Conservation (phyloP, 64 coral and sea anemone species). For the Actinia equina region DNA sequence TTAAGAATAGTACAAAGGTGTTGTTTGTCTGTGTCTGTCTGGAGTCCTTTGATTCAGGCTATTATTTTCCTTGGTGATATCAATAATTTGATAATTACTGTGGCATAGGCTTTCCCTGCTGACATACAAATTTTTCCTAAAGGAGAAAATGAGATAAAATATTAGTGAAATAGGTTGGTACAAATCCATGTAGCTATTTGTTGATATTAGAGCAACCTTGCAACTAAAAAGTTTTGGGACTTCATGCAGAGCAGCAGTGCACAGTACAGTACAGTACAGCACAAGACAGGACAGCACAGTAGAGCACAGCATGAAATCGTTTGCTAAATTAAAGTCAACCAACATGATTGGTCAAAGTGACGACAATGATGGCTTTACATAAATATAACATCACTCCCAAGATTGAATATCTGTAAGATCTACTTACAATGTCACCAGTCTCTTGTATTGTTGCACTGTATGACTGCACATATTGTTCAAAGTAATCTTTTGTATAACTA, state of each 20-base stretch:
- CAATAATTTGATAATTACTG: neutral
- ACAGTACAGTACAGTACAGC: too few relatives aligned
- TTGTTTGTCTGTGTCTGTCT: too few relatives aligned
- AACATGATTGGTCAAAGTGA: too few relatives aligned
- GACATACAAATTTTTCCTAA: constrained; percentile 9
- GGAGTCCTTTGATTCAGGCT: too few relatives aligned
- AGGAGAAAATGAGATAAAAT: neutral
- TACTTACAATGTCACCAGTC: constrained; percentile 69
- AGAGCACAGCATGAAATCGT: too few relatives aligned
- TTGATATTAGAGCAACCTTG: neutral
- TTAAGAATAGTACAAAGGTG: too few relatives aligned
- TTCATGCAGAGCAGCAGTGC: too few relatives aligned
- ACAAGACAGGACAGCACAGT: too few relatives aligned
- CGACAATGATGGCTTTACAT: too few relatives aligned
- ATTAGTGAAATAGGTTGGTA: neutral
- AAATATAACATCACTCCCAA: neutral
- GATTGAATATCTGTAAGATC: neutral
- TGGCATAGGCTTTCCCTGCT: neutral
- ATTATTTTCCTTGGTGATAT: neutral
- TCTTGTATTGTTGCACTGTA: constrained; percentile 28
- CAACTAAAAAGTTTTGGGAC: too few relatives aligned
- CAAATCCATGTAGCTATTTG: neutral
- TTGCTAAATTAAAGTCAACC: too few relatives aligned
- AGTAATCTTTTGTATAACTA: constrained; percentile 12
- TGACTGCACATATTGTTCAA: constrained; percentile 33